phyloP scores from a whole-genome alignment of 2,888 invertebrate species.

The Autographa gamma region DNA sequence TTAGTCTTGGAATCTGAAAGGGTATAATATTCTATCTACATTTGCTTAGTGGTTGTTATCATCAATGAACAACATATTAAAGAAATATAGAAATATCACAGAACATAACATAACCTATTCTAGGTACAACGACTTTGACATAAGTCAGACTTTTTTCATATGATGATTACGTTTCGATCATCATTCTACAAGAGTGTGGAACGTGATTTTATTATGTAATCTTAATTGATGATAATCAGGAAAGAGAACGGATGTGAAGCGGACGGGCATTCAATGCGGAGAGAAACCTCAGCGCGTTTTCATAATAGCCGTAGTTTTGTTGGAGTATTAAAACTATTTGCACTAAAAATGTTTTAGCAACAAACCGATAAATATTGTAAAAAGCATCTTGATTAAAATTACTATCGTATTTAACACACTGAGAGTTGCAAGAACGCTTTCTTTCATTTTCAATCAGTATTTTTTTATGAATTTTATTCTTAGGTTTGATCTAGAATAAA shows the following conservation, averaged over 20 bases:
- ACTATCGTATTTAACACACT: no score
- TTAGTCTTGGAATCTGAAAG: neutral
- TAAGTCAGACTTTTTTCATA: neutral
- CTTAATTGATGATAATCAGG: neutral
- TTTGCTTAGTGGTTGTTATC: neutral
- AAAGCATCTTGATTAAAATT: no score
- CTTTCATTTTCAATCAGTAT: neutral
- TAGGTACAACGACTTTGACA: neutral
- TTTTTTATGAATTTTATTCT: neutral
- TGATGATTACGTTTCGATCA: neutral
- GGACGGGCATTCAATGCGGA: no score
- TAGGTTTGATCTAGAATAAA: constrained; percentile 21
- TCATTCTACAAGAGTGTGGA: no score
- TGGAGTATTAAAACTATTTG: no score
- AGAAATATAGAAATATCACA: neutral
- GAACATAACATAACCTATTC: constrained; percentile 46
- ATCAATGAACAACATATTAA: neutral
- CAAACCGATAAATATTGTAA: no score
- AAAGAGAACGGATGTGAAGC: neutral
- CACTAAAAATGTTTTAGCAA: no score
- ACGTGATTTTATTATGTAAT: neutral
- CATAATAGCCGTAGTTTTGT: no score
- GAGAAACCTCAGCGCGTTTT: no score
- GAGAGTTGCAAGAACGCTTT: no score
- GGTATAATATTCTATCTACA: constrained; percentile 8